Percentiles rank a stretch among this genome's conserved stretches.
Conservation (phyloP, 2,113 vertebrate genomes). For the Gulo gulo region DNA sequence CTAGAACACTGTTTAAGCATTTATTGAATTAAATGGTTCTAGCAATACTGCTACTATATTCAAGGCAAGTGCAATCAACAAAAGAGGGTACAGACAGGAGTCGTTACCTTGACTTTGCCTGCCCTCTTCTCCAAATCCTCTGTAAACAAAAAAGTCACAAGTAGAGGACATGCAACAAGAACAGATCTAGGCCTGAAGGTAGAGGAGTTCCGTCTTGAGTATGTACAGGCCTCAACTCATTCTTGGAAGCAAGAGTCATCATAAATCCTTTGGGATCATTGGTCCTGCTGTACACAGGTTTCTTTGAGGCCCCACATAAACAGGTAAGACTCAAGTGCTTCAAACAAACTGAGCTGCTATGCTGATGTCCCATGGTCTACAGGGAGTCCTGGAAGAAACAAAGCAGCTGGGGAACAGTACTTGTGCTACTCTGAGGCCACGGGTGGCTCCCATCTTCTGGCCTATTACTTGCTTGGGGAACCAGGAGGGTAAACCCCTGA, state of each 20-base stretch:
- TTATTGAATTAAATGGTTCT: constrained; percentile 65
- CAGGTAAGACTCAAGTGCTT: constrained; percentile 4
- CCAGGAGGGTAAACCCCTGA: constrained; percentile 88
- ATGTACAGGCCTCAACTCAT: background rate
- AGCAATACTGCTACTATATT: constrained; percentile 15
- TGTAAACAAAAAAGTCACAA: constrained; percentile 21
- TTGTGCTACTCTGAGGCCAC: background rate
- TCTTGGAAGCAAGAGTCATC: background rate
- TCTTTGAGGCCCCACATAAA: background rate
- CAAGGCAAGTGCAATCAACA: constrained; percentile 27
- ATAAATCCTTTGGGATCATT: background rate
- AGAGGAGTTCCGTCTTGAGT: background rate
- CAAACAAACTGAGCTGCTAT: background rate
- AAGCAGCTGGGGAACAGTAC: background rate
- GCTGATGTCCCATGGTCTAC: background rate
- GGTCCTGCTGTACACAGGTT: background rate
- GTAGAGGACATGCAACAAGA: background rate
- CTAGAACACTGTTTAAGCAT: constrained; percentile 34
- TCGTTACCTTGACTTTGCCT: background rate
- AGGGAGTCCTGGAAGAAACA: background rate
- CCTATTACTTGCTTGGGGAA: constrained; percentile 88
- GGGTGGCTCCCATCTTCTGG: background rate
- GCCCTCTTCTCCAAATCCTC: background rate
- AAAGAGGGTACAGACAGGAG: background rate
- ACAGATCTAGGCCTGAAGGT: background rate